Evolutionary conservation across 2,113 vertebrate species (phyloP), one percentile per base, ranked within the genome.

Genomic region (Myotis yumanensis): DNA sequence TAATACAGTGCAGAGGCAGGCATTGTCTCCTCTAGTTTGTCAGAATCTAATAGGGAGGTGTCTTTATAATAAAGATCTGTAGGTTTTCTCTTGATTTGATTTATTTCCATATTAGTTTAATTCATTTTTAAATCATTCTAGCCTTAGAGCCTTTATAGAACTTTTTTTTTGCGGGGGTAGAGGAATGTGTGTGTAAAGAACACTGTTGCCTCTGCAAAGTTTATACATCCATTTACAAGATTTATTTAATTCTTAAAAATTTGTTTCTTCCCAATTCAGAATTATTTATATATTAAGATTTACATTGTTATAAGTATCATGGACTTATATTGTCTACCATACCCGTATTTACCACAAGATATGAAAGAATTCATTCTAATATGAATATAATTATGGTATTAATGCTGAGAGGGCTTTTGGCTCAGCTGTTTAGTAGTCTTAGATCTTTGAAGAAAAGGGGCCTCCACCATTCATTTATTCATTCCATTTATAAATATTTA

Each of bases 181-280:
- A 79, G 89, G 85, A 37, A 10, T 72, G 37, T 66, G 30, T 71
- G 22, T 43, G 3, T 90, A 77, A 79, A 84, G 28, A 82, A 69
- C 37, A 77, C 59, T 57, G 40, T 59, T 84, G 15, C 46, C 54
- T 75, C 48, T 76, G 18, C 14, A 37, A 43, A 86, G 37, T 90
- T 77, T 84, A 66, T 91, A 40, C 5, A 40, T 69, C 25, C 46
- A 23, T 89, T 84, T 85, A 84, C 48, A 88, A 12, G 25, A 79
- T 84, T 66, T 72, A 57, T 79, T 91, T 89, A 15, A 82, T 86
- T 91, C 35, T 83, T 46, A 80, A 91, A 73, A 89, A 46, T n/a
- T 48, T 69, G 48, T 95, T 89, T 87, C 59, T 88, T 88, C 46
- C 23, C 16, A 90, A 76, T 30, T 87, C 52, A 94, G n/a, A 81